Evolutionary conservation across 2,888 invertebrate species (phyloP), one percentile per base, ranked within the genome.

Genomic region (Parelbella ahira): DNA sequence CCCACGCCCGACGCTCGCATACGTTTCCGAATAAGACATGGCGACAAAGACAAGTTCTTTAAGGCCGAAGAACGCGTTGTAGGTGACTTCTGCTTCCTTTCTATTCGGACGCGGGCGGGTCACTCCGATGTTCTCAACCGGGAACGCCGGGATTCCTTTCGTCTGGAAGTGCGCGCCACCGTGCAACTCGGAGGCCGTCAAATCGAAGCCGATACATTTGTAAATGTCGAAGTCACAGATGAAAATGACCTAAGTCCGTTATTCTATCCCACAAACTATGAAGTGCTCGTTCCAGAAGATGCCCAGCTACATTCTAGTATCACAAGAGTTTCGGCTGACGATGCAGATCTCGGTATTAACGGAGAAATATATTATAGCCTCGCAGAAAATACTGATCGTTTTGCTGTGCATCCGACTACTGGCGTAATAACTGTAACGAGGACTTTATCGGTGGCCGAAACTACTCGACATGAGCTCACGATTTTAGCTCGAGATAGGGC

Each of bases 281-380:
- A 93, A 63, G 93, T 92, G 29, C 91, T 91, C n/a, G 93, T 98
- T 24, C 91, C 93, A 10, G 98, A 98, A 77, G 97, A 98, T 73
- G 92, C 93, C 45, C 93, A 95, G 5, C 83, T 96, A 44, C 96
- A 97, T 77, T 90, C 92, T 41, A 95, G 93, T 70, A 90, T 97
- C 44, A 80, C 93, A 20, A 91, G 90, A 63, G 94, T 96, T 34
- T 88, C 92, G 19, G 99, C 98, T 0, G 97, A 97, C 64, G 99
- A 99, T 81, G 98, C 99, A 2, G 99, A 99, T 76, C 88, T 96
- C 19, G 99, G 98, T 1, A 89, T 96, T 58, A 99, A 99, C 76
- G 97, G 98, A 0, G 97, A 98, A 86, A 96, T 99, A 58, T 98
- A 98, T 83, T 99, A 98, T 83, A 97, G 96, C 72, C 92, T 99